Percentiles rank a stretch among this genome's conserved stretches.
These are phyloP conservation scores for Enhydra lutris DNA, from an alignment of 2,113 vertebrate species.

Conservation along the genomic window DNA sequence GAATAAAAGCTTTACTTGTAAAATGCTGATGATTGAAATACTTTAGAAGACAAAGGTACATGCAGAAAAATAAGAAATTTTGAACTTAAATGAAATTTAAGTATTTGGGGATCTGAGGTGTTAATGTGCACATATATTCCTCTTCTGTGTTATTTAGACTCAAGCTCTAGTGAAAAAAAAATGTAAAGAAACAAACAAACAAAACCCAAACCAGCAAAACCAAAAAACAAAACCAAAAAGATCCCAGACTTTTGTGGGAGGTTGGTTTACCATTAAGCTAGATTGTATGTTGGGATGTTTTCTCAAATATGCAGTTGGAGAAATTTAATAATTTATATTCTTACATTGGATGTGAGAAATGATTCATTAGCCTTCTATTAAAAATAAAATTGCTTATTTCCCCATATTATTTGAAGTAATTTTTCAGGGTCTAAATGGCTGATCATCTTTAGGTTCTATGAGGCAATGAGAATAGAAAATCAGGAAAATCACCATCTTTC, in stretches of 20 bases:
- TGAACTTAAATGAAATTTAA: not conserved
- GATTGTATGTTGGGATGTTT: not conserved
- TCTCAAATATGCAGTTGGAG: not conserved
- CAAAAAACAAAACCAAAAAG: not conserved
- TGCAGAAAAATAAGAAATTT: not conserved
- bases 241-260: not conserved
- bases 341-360: not conserved
- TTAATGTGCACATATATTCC: not conserved
- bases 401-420: not conserved
- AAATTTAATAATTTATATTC: not conserved
- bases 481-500: not conserved
- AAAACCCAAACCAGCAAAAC: not conserved
- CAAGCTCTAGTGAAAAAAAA: not conserved
- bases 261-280: not conserved
- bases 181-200: not conserved
- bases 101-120: not conserved
- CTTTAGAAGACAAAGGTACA: not conserved
- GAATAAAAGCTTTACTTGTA: not conserved
- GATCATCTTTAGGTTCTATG: not conserved
- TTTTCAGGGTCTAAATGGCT: not conserved
- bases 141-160: not conserved
- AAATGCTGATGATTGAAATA: not conserved
- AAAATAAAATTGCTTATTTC: not conserved
- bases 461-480: not conserved
- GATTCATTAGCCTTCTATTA: not conserved